phyloP scores from a whole-genome alignment of 2,888 invertebrate species.

The Eupelmus urozonus region DNA sequence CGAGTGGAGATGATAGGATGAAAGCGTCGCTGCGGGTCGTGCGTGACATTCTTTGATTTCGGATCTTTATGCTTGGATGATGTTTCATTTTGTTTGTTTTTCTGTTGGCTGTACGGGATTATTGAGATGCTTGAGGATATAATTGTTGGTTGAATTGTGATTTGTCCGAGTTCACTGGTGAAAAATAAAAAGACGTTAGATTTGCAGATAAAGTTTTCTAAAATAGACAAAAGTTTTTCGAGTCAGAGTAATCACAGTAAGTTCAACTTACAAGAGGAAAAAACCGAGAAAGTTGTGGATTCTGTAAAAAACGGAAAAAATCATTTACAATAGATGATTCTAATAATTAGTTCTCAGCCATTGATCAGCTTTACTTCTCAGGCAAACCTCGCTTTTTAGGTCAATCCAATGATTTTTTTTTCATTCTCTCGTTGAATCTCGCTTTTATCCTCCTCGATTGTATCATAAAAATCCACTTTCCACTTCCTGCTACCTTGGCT shows the following conservation, averaged over 20 bases:
- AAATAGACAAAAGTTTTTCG: too few species aligned
- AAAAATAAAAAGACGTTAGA: too few species aligned
- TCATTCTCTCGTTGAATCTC: neutral
- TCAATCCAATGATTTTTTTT: slow-evolving; percentile 21
- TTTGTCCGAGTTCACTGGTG: too few species aligned
- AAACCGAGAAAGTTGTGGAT: slow-evolving; percentile 14
- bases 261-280: neutral
- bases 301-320: neutral
- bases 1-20: neutral
- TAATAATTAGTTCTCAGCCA: slow-evolving; percentile 23
- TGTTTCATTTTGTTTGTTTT: too few species aligned
- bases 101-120: too few species aligned
- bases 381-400: slow-evolving; percentile 20
- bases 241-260: neutral
- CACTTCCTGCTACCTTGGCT: slow-evolving; percentile 10
- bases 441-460: neutral
- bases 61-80: too few species aligned
- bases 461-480: slow-evolving; percentile 44
- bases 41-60: too few species aligned
- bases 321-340: slow-evolving; percentile 33
- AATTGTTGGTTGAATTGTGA: too few species aligned
- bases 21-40: too few species aligned
- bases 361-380: slow-evolving; percentile 23
- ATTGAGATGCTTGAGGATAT: too few species aligned
- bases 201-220: too few species aligned